phyloP scores from a whole-genome alignment of 2,888 invertebrate genomes.

The Parelbella ahira region DNA sequence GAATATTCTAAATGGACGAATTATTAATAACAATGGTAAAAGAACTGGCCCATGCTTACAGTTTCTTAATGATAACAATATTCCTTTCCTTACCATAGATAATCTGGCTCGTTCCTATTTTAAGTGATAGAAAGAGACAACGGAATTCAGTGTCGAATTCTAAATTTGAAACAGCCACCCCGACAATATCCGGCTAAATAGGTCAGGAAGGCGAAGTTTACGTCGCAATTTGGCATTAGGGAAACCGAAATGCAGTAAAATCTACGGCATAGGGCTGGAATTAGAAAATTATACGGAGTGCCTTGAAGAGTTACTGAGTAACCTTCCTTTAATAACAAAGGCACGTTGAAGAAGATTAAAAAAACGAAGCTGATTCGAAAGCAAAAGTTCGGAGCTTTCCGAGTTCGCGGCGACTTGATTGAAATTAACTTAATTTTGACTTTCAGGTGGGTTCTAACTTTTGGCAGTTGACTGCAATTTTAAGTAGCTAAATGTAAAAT shows the following conservation, averaged over 20 bases:
- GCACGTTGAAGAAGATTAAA: conserved; percentile 26
- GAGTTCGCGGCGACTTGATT: conserved; percentile 8
- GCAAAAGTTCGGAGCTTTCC: conserved; percentile 10
- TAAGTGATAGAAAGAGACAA: conserved; percentile 47
- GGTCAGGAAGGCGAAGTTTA: conserved; percentile 80
- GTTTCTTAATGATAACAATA: conserved; percentile 20
- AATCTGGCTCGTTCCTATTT: conserved; percentile 40
- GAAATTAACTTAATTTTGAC: conserved; percentile 21
- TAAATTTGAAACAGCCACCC: conserved; percentile 63
- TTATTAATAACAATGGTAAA: too few species aligned
- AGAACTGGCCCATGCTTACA: conserved; percentile 1
- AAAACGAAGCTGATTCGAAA: conserved; percentile 20
- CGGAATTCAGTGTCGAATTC: conserved; percentile 49
- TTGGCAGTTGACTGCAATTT: conserved; percentile 4
- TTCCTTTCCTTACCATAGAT: conserved; percentile 33
- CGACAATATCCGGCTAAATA: conserved; percentile 70
- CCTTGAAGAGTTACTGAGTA: conserved; percentile 33
- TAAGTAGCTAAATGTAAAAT: too few species aligned
- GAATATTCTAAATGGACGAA: too few species aligned
- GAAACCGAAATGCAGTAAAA: conserved; percentile 71
- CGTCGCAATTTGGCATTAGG: conserved; percentile 63
- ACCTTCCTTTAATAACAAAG: conserved; percentile 30
- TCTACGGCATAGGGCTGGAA: conserved; percentile 53
- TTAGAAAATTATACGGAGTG: conserved; percentile 64
- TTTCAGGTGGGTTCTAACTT: conserved; percentile 15